phyloP scores from a whole-genome alignment of 2,797 vertebrate species.

The Macroramphosus scolopax region DNA sequence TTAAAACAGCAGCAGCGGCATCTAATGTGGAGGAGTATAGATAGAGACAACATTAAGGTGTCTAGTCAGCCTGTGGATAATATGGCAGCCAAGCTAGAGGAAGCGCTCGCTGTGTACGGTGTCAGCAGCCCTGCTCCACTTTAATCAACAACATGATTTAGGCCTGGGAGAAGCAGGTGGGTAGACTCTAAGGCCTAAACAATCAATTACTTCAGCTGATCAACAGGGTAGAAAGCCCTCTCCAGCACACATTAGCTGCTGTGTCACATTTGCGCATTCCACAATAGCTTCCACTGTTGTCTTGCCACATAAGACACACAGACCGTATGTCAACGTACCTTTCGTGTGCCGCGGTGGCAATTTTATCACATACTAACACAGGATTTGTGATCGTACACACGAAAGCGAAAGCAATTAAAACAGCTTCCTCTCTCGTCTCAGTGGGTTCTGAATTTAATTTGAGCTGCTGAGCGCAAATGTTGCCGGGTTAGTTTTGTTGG shows the following conservation, averaged over 20 bases:
- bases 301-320: slow-evolving; percentile 4
- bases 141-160: slow-evolving; percentile 70
- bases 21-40: slow-evolving; percentile 44
- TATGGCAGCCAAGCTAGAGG: slow-evolving; percentile 30
- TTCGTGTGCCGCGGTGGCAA: too few species aligned
- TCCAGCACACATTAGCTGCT: slow-evolving; percentile 33
- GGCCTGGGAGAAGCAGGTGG: slow-evolving; percentile 54
- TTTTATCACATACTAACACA: slow-evolving; percentile 37
- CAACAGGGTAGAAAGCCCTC: slow-evolving; percentile 54
- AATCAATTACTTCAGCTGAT: slow-evolving; percentile 66
- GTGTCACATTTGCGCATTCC: slow-evolving; percentile 31
- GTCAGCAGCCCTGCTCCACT: slow-evolving; percentile 48
- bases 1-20: slow-evolving; percentile 38
- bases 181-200: slow-evolving; percentile 49
- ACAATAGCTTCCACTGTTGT: slow-evolving; percentile 26
- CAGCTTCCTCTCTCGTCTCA: slow-evolving; percentile 27
- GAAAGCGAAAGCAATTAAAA: slow-evolving; percentile 42
- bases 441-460: slow-evolving; percentile 58
- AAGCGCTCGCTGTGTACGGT: slow-evolving; percentile 33
- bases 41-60: slow-evolving; percentile 56
- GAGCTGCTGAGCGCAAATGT: slow-evolving; percentile 55
- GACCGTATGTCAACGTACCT: too few species aligned
- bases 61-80: slow-evolving; percentile 55
- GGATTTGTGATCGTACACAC: slow-evolving; percentile 42
- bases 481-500: slow-evolving; percentile 35